A percentile compares a stretch with the other conserved stretches of the same genome.
Conservation (phyloP, 2,113 vertebrate genomes). For the Melanerpes aurifrons region DNA sequence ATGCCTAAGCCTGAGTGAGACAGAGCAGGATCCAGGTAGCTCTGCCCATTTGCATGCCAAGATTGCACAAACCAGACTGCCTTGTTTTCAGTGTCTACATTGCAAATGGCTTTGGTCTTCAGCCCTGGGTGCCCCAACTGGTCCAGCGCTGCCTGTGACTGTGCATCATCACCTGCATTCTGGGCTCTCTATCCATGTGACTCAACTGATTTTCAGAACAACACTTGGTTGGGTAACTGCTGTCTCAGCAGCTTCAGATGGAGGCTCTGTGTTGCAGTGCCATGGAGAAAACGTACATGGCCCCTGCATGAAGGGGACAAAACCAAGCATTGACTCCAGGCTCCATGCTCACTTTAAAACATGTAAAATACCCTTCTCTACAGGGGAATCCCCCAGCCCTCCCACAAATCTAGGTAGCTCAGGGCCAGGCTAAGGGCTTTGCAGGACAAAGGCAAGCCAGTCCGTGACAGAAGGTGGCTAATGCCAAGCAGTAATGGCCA, state of each 20-base stretch:
- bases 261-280: not conserved
- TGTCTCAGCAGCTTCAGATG: not conserved
- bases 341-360: not conserved
- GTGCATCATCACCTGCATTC: not conserved
- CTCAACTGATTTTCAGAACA: not conserved
- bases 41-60: not conserved
- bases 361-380: not conserved
- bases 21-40: not conserved
- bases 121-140: not conserved
- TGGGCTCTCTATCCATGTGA: not conserved
- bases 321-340: not conserved
- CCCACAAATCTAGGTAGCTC: not conserved
- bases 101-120: not conserved
- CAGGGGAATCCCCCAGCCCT: not conserved
- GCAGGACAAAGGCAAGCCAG: not conserved
- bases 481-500: not conserved
- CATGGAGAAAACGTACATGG: not conserved
- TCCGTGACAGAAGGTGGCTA: not conserved
- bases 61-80: not conserved
- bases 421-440: not conserved
- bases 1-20: not conserved
- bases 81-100: not conserved
- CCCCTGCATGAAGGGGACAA: not conserved
- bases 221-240: not conserved
- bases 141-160: not conserved